Evolutionary conservation across 2,888 invertebrate species (phyloP).

Genomic region (Uropetala carovei): DNA sequence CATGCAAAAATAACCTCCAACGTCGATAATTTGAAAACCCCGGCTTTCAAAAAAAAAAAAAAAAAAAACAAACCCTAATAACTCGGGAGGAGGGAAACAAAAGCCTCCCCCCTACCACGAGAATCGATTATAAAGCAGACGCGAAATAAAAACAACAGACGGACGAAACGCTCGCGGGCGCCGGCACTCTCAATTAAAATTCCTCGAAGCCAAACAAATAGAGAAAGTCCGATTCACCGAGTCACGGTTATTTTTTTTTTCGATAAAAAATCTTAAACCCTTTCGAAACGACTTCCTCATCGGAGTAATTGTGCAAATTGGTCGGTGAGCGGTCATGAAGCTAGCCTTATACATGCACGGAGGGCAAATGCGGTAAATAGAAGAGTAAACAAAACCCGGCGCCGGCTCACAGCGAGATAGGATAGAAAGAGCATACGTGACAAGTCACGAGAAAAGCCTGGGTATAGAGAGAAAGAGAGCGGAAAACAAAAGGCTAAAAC

Average conservation of each 20-base stretch:
- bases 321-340: neutral
- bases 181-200: neutral
- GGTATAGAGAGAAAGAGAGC: neutral
- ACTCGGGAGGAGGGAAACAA: neutral
- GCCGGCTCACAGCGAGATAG: neutral
- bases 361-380: neutral
- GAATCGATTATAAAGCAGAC: neutral
- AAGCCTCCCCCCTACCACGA: neutral
- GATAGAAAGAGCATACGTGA: neutral
- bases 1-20: no score
- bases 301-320: neutral
- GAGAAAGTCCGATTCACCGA: slow-evolving; percentile 18
- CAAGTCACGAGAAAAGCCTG: neutral
- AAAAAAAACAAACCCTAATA: neutral
- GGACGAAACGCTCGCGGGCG: neutral
- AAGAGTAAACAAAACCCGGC: neutral
- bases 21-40: no score
- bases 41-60: no score
- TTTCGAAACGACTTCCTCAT: neutral
- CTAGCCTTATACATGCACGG: slow-evolving; percentile 2
- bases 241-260: neutral
- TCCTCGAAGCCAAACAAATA: slow-evolving; percentile 7
- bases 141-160: neutral
- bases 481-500: neutral
- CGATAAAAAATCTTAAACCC: neutral